These are phyloP conservation scores for Prunella himalayana DNA, from an alignment of 2,113 vertebrate genomes.

Conservation along the genomic window DNA sequence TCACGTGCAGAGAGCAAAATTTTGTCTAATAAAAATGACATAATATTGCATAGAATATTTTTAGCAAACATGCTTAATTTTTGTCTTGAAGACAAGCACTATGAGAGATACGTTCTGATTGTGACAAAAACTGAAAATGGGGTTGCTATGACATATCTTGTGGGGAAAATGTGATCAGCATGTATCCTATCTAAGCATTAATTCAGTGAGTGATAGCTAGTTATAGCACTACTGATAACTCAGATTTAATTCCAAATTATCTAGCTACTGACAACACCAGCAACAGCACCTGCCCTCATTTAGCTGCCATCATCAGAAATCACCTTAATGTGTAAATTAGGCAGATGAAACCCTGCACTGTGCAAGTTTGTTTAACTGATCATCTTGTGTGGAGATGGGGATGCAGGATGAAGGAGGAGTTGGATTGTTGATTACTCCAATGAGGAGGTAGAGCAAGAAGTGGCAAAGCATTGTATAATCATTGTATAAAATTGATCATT, in stretches of 20 bases:
- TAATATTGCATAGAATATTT: not conserved
- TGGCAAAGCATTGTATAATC: not conserved
- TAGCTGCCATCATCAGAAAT: not conserved
- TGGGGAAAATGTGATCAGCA: not conserved
- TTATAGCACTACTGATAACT: not conserved
- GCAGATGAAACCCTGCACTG: not conserved
- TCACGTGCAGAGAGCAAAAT: not conserved
- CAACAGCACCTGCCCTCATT: not conserved
- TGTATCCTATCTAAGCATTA: not conserved
- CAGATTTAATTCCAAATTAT: not conserved
- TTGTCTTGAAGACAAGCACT: not conserved
- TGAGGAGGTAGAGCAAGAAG: not conserved
- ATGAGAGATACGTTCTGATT: not conserved
- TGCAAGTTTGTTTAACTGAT: not conserved
- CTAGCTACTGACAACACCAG: not conserved
- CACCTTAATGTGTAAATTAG: not conserved
- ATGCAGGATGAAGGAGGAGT: not conserved
- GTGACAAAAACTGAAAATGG: not conserved
- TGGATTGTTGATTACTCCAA: not conserved
- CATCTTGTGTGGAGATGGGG: not conserved
- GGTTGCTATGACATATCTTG: not conserved
- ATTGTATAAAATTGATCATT: not conserved
- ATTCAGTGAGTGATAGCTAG: fast-evolving
- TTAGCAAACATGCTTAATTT: not conserved
- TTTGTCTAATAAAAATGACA: not conserved